phyloP scores from a whole-genome alignment of 2,113 vertebrate genomes.

The Dascyllus trimaculatus region DNA sequence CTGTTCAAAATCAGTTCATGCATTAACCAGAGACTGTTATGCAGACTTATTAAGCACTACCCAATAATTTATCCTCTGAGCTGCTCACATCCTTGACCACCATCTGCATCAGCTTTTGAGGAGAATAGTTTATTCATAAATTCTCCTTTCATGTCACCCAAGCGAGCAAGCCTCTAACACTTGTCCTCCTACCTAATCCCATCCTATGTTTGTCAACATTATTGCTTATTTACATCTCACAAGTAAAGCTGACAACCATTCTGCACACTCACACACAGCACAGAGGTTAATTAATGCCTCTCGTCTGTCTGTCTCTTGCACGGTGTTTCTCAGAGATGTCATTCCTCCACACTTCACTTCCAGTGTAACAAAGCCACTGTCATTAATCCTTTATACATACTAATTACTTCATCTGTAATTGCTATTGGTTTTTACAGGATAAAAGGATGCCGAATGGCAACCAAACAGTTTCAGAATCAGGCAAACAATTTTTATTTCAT shows the following conservation, averaged over 20 bases:
- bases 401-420: conserved; percentile 57
- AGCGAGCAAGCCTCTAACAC: conserved; percentile 24
- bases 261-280: conserved; percentile 10
- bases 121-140: conserved; percentile 55
- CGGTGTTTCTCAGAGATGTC: conserved; percentile 60
- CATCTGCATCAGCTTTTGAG: conserved; percentile 37
- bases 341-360: conserved; percentile 33
- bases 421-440: conserved; percentile 26
- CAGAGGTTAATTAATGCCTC: conserved; percentile 61
- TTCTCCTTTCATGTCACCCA: conserved; percentile 29
- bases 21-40: conserved; percentile 35
- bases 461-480: conserved; percentile 15
- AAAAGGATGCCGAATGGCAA: conserved; percentile 34
- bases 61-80: conserved; percentile 62
- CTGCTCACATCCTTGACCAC: conserved; percentile 37
- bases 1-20: conserved; percentile 49
- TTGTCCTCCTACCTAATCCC: conserved; percentile 49
- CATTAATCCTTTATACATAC: conserved; percentile 54
- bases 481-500: not conserved
- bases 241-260: conserved; percentile 56
- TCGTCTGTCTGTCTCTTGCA: conserved; percentile 9
- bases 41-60: conserved; percentile 21
- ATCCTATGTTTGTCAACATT: conserved; percentile 55
- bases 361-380: conserved; percentile 29
- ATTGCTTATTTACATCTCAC: conserved; percentile 30